These are phyloP conservation scores for Anguilla pacifica DNA, from an alignment of 2,797 vertebrate species.

Conservation along the genomic window DNA sequence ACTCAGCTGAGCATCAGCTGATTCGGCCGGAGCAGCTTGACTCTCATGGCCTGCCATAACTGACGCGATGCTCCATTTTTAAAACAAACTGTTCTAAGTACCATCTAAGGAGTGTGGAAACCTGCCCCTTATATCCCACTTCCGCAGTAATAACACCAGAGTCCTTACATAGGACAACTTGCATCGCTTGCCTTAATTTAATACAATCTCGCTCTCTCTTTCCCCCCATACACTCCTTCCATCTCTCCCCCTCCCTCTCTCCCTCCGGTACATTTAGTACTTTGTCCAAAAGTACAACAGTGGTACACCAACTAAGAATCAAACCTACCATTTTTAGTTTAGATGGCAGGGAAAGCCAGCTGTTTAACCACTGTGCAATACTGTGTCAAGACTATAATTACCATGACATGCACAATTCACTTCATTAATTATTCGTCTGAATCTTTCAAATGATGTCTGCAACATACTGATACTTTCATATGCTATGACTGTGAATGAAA, in stretches of 20 bases:
- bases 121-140: not conserved
- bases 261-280: not conserved
- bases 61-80: not conserved
- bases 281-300: not conserved
- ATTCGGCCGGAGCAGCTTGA: too few species aligned
- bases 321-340: not conserved
- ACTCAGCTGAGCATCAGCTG: too few species aligned
- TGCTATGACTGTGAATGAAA: not conserved
- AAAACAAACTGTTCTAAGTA: not conserved
- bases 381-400: not conserved
- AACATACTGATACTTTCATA: not conserved
- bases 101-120: not conserved
- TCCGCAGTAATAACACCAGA: not conserved
- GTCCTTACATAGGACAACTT: not conserved
- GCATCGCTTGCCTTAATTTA: not conserved
- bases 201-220: not conserved
- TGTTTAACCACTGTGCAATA: not conserved
- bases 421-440: not conserved
- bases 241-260: not conserved
- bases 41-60: too few species aligned
- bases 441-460: not conserved
- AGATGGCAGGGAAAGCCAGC: not conserved
- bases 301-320: not conserved
- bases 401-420: not conserved
- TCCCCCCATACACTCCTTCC: not conserved